Base-by-base conservation (phyloP, 2,797 vertebrate species). In the Sebastes cheni region DNA sequence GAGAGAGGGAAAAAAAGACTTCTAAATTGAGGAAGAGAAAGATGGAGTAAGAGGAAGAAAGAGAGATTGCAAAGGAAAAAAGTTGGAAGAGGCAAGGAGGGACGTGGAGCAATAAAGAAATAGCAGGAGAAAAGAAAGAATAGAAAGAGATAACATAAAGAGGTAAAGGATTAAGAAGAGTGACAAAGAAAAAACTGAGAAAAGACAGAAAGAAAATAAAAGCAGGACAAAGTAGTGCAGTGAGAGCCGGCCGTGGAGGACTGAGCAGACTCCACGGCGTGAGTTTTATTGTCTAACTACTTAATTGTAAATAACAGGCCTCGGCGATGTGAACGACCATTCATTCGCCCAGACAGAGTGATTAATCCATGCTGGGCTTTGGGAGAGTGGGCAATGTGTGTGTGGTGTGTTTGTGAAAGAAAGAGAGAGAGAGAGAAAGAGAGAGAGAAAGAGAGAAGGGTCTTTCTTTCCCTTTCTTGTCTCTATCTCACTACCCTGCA, bases 331-430 rank as follows among this genome's bases (percentile, higher is more conserved):
- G 94, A 95, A 90, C 86, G 46, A 22, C 92, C 93, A 94, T 96
- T 96, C 94, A 95, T 95, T 84, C 84, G 55, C 23, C 90, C 90
- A 93, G 94, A 95, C 94, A 93, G 86, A 93, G 93, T 94, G 94
- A 96, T 95, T 94, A 94, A 94, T 95, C 93, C 93, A 94, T 90
- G 92, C 93, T 92, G 93, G 85, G 91, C 87, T 85, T 72, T 72
- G 88, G 88, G 90, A 92, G 82, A 83, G 82, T 56, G 75, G 32
- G 82, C 67, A 69, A 18, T 80, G 83, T 79, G 84, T 72, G 72
- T 55, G 32, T 80, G 59, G 60, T 78, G 76, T 64, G 80, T 74
- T 12, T 55, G 84, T 69, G 72, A 72, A 34, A 79, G 76, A 79
- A 64, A 55, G 72, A 78, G 64, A 52, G 75, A 67, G 78, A 67